phyloP scores from a whole-genome alignment of 1,140 invertebrate genomes.

The Drosophila serrata region DNA sequence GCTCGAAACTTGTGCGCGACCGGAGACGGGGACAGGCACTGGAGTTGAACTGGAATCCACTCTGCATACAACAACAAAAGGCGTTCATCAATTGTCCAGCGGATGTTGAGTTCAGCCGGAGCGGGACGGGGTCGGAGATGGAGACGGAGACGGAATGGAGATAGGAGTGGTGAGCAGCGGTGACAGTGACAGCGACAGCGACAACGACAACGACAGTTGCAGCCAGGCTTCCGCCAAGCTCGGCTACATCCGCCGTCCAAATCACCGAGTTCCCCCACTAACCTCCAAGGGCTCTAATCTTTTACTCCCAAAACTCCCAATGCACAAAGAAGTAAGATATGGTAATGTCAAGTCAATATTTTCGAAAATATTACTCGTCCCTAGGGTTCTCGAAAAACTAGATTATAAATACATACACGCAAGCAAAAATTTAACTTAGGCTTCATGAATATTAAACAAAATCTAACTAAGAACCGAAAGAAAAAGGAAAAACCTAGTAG shows the following conservation, averaged over 20 bases:
- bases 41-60: constrained; percentile 47
- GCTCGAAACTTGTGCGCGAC: constrained; percentile 58
- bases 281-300: neutral
- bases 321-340: neutral
- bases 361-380: too few species aligned
- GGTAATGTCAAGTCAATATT: too few species aligned
- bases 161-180: too few species aligned
- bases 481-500: neutral
- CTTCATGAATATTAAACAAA: too few species aligned
- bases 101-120: constrained; percentile 74
- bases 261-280: constrained; percentile 8
- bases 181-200: constrained; percentile 39
- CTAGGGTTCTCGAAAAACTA: neutral
- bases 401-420: neutral
- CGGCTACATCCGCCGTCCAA: constrained; percentile 54
- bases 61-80: constrained; percentile 69
- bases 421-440: neutral
- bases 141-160: constrained; percentile 15
- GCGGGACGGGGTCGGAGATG: neutral
- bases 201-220: constrained; percentile 46
- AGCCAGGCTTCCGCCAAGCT: constrained; percentile 59
- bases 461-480: neutral
- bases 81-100: constrained; percentile 82
- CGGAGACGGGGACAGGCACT: constrained; percentile 35
- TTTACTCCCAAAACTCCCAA: neutral